Conservation (phyloP, 2,797 vertebrate genomes). For the Phoebastria nigripes region DNA sequence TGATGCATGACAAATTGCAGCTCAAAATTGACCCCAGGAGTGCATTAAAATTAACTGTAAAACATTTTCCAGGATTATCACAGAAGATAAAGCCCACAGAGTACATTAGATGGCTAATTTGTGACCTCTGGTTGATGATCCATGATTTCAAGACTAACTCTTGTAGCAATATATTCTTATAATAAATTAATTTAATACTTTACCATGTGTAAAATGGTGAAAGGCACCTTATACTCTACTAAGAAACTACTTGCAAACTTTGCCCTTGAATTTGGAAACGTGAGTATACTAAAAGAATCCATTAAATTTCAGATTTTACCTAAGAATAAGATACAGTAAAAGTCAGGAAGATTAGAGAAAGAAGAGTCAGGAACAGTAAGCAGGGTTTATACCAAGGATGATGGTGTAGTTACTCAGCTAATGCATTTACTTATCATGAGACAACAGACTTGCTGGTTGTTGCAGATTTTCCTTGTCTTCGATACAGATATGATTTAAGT, state of each 20-base stretch:
- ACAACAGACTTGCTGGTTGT: neutral
- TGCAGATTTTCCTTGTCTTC: neutral
- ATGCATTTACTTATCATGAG: neutral
- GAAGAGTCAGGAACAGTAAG: neutral
- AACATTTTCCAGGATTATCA: neutral
- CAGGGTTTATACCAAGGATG: neutral
- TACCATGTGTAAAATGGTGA: neutral
- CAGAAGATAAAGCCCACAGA: neutral
- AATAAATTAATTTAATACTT: neutral
- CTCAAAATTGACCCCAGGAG: neutral
- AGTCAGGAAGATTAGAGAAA: neutral
- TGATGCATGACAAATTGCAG: neutral
- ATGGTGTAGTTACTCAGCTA: neutral
- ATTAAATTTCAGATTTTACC: neutral
- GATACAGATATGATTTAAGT: neutral
- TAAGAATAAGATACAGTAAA: neutral
- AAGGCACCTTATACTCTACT: neutral
- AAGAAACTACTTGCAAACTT: neutral
- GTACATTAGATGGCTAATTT: neutral
- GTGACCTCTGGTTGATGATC: neutral
- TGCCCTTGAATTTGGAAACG: neutral
- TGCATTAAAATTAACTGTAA: conserved; percentile 13
- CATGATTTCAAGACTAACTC: neutral
- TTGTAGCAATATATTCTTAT: neutral
- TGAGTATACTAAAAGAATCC: neutral